These are phyloP conservation scores for Amphipyra berbera DNA, from an alignment of 2,888 invertebrate genomes.

Conservation along the genomic window DNA sequence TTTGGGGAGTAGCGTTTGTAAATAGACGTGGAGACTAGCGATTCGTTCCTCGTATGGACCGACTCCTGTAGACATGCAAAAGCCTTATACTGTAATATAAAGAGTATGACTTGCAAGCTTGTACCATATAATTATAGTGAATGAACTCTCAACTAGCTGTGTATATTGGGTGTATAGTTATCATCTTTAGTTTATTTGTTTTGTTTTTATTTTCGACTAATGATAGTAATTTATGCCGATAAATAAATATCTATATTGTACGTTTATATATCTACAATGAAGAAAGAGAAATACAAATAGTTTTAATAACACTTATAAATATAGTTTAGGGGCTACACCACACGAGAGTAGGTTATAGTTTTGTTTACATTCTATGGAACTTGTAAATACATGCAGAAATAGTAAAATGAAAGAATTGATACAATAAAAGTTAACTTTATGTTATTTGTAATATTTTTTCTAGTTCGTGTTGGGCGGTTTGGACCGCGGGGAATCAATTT, in stretches of 20 bases:
- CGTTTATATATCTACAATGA: slow-evolving; percentile 81
- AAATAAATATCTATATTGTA: slow-evolving; percentile 85
- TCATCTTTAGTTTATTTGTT: slow-evolving; percentile 81
- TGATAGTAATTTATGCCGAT: slow-evolving; percentile 89
- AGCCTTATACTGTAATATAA: slow-evolving; percentile 86
- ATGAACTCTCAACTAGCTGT: slow-evolving; percentile 84
- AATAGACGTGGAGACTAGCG: slow-evolving; percentile 69
- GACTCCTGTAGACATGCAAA: slow-evolving; percentile 78
- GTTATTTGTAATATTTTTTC: slow-evolving; percentile 86
- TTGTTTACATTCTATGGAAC: slow-evolving; percentile 86
- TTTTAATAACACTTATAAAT: slow-evolving; percentile 86
- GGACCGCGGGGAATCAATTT: slow-evolving; percentile 58
- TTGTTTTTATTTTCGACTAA: slow-evolving; percentile 85
- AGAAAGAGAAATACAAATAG: slow-evolving; percentile 88
- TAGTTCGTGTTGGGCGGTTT: slow-evolving; percentile 71
- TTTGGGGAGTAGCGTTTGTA: slow-evolving; percentile 73
- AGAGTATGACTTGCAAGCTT: slow-evolving; percentile 78
- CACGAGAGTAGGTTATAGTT: slow-evolving; percentile 85
- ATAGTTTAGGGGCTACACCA: slow-evolving; percentile 87
- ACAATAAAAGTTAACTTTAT: slow-evolving; percentile 86
- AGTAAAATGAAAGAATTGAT: slow-evolving; percentile 85
- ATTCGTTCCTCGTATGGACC: slow-evolving; percentile 62
- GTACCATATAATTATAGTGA: slow-evolving; percentile 84
- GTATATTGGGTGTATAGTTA: slow-evolving; percentile 90
- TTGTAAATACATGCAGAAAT: slow-evolving; percentile 87